phyloP scores from a whole-genome alignment of 2,113 vertebrate species.

The Platichthys stellatus region DNA sequence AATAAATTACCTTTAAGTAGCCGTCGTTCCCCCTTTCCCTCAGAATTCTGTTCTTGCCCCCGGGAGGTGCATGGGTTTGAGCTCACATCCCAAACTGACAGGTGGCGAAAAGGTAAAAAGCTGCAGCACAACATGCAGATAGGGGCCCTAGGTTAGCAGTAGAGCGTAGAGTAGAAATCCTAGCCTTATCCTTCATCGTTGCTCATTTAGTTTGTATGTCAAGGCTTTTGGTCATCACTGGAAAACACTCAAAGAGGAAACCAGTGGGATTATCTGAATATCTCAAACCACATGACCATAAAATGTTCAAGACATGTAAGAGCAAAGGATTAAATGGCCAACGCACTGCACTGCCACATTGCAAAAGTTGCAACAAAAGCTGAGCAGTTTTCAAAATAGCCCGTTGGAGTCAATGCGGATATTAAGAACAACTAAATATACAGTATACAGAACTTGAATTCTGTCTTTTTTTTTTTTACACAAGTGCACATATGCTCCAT shows the following conservation, averaged over 20 bases:
- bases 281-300: background rate
- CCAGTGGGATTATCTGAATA: background rate
- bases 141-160: background rate
- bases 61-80: constrained; percentile 19
- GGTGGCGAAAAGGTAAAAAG: constrained; percentile 21
- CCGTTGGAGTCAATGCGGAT: no score
- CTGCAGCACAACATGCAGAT: constrained; percentile 3
- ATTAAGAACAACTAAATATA: no score
- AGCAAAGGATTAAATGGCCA: no score
- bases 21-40: constrained; percentile 51
- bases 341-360: no score
- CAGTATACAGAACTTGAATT: no score
- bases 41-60: constrained; percentile 30
- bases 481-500: no score
- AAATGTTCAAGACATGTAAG: background rate
- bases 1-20: constrained; percentile 79
- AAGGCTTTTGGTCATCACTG: background rate
- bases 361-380: background rate
- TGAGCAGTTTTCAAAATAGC: no score
- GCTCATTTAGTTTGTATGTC: no score
- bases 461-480: no score
- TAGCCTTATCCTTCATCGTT: background rate
- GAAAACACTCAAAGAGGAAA: background rate
- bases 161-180: background rate
- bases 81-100: constrained; percentile 17